phyloP scores from a whole-genome alignment of 2,888 invertebrate species.

The Agrotis ipsilon region DNA sequence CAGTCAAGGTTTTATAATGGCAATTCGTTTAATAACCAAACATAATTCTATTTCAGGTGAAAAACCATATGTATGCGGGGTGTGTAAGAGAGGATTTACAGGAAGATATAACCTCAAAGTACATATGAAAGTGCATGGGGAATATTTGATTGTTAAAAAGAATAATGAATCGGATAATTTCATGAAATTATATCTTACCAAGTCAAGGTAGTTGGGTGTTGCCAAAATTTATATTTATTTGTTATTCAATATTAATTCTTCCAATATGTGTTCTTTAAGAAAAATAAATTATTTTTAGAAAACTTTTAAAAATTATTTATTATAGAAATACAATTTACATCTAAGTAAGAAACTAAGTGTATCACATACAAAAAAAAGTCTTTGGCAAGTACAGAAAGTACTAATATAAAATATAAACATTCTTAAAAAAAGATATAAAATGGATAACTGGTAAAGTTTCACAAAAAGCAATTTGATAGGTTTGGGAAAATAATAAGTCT shows the following conservation, averaged over 20 bases:
- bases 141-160: slow-evolving; percentile 76
- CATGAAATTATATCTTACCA: slow-evolving; percentile 43
- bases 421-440: slow-evolving; percentile 72
- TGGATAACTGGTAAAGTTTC: slow-evolving; percentile 60
- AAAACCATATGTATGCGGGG: slow-evolving; percentile 83
- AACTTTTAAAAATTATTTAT: slow-evolving; percentile 74
- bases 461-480: slow-evolving; percentile 48
- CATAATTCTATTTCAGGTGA: slow-evolving; percentile 74
- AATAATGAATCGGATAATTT: slow-evolving; percentile 57
- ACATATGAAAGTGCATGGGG: slow-evolving; percentile 87
- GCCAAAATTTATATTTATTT: slow-evolving; percentile 50
- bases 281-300: slow-evolving; percentile 63
- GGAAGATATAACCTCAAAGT: slow-evolving; percentile 82
- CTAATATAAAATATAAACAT: slow-evolving; percentile 70
- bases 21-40: not conserved
- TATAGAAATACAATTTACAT: slow-evolving; percentile 81
- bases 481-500: slow-evolving; percentile 48
- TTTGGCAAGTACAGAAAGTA: slow-evolving; percentile 88
- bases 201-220: slow-evolving; percentile 37
- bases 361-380: slow-evolving; percentile 90
- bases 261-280: slow-evolving; percentile 29
- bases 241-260: slow-evolving; percentile 48
- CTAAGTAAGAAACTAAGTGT: slow-evolving; percentile 87
- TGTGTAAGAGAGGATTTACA: slow-evolving; percentile 84
- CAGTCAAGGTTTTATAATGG: not conserved